Base-by-base conservation (phyloP, 2,888 invertebrate species). In the Eristalinus aeneus region DNA sequence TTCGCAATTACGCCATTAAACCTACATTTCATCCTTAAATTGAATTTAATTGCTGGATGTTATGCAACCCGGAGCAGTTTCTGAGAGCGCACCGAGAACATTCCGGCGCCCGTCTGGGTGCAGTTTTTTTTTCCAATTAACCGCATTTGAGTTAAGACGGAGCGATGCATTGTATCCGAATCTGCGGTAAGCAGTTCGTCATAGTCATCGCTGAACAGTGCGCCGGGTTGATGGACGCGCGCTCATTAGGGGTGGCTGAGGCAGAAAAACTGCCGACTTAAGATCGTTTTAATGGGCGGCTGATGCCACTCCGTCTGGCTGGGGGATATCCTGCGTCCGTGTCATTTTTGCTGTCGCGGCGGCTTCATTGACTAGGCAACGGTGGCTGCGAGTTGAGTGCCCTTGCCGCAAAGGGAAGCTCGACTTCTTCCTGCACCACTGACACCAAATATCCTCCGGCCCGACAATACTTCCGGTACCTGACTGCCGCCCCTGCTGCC, bases 1-100 rank as follows among this genome's bases (percentile, higher is more conserved):
- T 69, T 73, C 60, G 81, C 73, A 86, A 81, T 86, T 86, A 86
- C 77, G 67, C 85, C 60, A 86, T 86, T 86, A 81, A 86, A 86
- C 73, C 73, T 69, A 81, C 81, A 81, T 81, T 85, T 77, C 20
- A 69, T 85, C 46, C 46, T 81, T 77, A 85, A 85, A 86, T 73
- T 86, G 77, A 81, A 86, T 86, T 86, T 81, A 86, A 86, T 81
- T 81, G 69, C 77, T 64, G 53, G 64, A 81, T 65, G 53, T 81
- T 81, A 61, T 77, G 69, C 81, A 86, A 81, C 69, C 53, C 20
- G 31, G 73, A 60, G 64, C 36, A 46, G 16, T 46, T 31, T 63
- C 69, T 39, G 6, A 12, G 56, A 58, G 53, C 67, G 72, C 36
- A 1, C 39, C 5, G 6, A n/a, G n/a, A 4, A 39, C n/a, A 39